Percentiles rank a stretch among this genome's conserved stretches.
Evolutionary conservation across 35 echinoderm and acorn worm species (phyloP).

Genomic region (Eucidaris tribuloides): DNA sequence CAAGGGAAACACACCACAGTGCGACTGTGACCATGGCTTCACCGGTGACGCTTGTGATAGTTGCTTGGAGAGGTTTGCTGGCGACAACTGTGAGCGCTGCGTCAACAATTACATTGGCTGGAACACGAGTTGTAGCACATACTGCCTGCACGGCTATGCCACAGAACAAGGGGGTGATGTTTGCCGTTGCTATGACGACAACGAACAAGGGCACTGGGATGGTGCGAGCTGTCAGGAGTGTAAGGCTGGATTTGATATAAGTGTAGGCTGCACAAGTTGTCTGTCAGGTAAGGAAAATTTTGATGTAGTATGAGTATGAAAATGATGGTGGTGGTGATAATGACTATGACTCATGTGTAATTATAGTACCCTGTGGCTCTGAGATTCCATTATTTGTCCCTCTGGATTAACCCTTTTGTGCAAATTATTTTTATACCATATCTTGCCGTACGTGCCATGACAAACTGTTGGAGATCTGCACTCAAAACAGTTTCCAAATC

Average conservation of each 20-base stretch:
- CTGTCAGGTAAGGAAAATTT: conserved; percentile 32
- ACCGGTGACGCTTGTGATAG: conserved; percentile 62
- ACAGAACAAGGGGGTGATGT: conserved; percentile 54
- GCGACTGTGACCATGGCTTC: conserved; percentile 76
- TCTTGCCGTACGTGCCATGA: no score
- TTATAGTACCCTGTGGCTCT: no score
- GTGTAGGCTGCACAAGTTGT: conserved; percentile 61
- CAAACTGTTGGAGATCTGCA: no score
- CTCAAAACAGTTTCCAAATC: no score
- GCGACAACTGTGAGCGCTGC: conserved; percentile 59
- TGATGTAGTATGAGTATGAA: no score
- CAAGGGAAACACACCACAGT: conserved; percentile 48
- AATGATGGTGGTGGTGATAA: no score
- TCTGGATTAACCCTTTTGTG: no score
- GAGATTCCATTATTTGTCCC: no score
- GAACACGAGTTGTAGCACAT: conserved; percentile 65
- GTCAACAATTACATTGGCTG: conserved; percentile 71
- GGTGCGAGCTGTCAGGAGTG: conserved; percentile 80
- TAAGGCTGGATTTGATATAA: conserved; percentile 57
- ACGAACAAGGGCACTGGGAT: conserved; percentile 73
- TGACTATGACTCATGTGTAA: no score
- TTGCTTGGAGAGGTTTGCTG: conserved; percentile 60
- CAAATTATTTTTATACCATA: no score
- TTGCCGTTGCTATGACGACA: conserved; percentile 78
- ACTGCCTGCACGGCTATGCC: conserved; percentile 66